Evolutionary conservation across 2,113 vertebrate genomes (phyloP).

Genomic region (Pelecanus crispus): DNA sequence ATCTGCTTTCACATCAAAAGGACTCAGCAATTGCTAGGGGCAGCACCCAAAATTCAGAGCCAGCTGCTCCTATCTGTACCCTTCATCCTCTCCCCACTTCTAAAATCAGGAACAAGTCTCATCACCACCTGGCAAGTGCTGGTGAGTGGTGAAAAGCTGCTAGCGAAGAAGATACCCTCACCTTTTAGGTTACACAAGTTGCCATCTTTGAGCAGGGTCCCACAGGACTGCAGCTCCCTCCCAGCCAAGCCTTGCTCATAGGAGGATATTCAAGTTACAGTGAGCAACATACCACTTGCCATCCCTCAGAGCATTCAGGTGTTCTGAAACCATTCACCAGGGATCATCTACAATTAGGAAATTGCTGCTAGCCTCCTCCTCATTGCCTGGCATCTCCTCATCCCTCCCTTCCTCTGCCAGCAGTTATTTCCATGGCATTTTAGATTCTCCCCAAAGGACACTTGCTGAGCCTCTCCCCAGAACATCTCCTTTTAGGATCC

Average conservation of each 20-base stretch:
- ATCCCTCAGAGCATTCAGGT: neutral
- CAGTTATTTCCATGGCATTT: neutral
- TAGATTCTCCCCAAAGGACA: neutral
- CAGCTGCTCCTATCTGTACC: neutral
- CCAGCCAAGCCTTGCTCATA: fast-evolving
- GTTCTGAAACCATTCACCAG: neutral
- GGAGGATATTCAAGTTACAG: neutral
- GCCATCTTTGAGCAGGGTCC: neutral
- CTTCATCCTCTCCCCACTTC: neutral
- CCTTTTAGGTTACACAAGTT: neutral
- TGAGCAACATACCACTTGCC: neutral
- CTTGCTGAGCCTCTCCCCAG: neutral
- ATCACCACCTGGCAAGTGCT: neutral
- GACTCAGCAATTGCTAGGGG: fast-evolving
- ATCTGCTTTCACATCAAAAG: neutral
- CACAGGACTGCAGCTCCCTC: fast-evolving
- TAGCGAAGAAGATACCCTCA: neutral
- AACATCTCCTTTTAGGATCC: neutral
- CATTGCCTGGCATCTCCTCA: neutral
- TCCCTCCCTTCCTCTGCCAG: neutral
- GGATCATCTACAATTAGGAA: neutral
- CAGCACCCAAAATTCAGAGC: neutral
- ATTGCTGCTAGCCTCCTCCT: neutral
- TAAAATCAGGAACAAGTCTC: neutral
- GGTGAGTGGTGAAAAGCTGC: neutral